Conservation (phyloP, 2,888 invertebrate genomes). For the Branchipolynoe longqiensis region DNA sequence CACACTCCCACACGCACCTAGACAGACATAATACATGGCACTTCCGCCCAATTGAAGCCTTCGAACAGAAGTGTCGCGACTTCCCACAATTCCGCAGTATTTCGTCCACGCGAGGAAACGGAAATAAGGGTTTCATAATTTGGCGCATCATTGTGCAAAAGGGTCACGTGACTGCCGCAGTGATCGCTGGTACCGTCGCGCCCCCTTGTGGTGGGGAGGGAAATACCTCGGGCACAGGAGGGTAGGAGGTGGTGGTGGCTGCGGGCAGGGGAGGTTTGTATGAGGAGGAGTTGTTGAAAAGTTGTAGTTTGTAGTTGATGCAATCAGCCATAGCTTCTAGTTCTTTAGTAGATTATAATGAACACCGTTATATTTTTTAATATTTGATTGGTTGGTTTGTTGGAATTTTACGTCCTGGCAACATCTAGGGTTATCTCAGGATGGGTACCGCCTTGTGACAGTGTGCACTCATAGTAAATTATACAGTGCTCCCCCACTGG, state of each 20-base stretch:
- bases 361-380: too few species aligned
- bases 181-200: not conserved
- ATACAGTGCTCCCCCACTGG: too few species aligned
- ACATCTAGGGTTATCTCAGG: too few species aligned
- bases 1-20: too few species aligned
- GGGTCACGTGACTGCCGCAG: not conserved
- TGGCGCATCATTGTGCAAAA: not conserved
- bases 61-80: not conserved
- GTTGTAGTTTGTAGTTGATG: not conserved
- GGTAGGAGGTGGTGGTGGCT: not conserved
- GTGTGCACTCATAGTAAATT: too few species aligned
- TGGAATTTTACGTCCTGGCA: too few species aligned
- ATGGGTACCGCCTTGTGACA: too few species aligned
- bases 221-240: too few species aligned
- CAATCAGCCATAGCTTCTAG: not conserved
- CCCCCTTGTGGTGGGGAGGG: not conserved
- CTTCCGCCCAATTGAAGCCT: not conserved
- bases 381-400: too few species aligned
- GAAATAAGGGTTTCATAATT: constrained; percentile 13
- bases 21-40: too few species aligned
- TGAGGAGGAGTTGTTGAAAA: not conserved
- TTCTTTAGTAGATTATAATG: too few species aligned
- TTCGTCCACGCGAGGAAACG: not conserved
- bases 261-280: not conserved
- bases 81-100: not conserved